Percentiles rank a stretch among this genome's conserved stretches.
These are phyloP conservation scores for Lysandra coridon DNA, from an alignment of 2,888 invertebrate species.

Conservation along the genomic window DNA sequence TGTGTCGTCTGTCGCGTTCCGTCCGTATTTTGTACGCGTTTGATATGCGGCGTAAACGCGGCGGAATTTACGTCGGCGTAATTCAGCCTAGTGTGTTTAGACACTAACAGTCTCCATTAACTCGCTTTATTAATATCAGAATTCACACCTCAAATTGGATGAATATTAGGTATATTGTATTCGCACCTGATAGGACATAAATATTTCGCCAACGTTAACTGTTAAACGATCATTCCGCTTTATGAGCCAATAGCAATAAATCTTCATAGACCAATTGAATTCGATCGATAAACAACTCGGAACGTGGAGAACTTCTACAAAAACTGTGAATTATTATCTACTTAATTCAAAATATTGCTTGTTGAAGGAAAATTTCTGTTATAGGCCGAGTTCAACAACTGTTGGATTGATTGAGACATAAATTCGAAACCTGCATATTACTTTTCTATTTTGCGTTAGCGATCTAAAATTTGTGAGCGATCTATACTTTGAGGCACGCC, in stretches of 20 bases:
- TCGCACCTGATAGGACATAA: slow-evolving; percentile 24
- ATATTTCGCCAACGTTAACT: slow-evolving; percentile 1
- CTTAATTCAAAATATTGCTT: neutral
- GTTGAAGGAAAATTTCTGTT: too few relatives aligned
- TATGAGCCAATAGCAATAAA: slow-evolving; percentile 23
- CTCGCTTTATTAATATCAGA: neutral
- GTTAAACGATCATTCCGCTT: slow-evolving; percentile 18
- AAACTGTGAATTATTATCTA: neutral
- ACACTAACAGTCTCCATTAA: neutral
- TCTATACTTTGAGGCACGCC: too few relatives aligned
- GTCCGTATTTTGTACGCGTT: too few relatives aligned
- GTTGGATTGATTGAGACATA: too few relatives aligned
- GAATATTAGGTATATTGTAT: neutral
- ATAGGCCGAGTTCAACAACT: too few relatives aligned
- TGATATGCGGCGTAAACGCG: too few relatives aligned
- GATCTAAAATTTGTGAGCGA: too few relatives aligned
- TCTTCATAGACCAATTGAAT: slow-evolving; percentile 21
- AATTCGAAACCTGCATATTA: too few relatives aligned
- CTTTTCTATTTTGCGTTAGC: too few relatives aligned
- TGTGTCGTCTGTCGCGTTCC: too few relatives aligned
- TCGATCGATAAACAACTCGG: slow-evolving; percentile 11
- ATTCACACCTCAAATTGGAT: neutral
- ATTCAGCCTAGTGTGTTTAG: too few relatives aligned
- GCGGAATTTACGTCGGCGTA: too few relatives aligned
- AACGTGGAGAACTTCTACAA: neutral